Conservation (phyloP, 2,113 vertebrate species). For the Trematocara marginatum region DNA sequence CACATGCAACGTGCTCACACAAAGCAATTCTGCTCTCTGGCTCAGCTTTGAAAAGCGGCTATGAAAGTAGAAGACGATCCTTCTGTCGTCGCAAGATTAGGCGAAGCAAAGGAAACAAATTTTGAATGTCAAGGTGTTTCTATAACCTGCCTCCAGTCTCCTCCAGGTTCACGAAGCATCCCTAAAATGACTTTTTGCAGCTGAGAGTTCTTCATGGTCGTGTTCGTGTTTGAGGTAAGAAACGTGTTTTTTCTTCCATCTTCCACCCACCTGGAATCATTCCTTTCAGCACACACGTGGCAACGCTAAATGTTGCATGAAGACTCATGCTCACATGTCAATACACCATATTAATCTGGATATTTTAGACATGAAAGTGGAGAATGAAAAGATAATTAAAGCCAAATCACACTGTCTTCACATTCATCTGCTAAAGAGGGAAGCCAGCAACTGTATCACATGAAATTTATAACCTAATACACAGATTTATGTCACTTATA, state of each 20-base stretch:
- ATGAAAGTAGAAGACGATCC: not conserved
- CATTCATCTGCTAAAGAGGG: no score
- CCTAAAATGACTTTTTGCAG: constrained; percentile 1
- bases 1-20: not conserved
- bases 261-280: not conserved
- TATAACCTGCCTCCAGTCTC: constrained; percentile 2
- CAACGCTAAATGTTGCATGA: not conserved
- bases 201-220: not conserved
- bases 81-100: constrained; percentile 36
- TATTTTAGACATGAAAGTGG: not conserved
- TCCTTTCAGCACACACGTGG: not conserved
- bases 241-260: not conserved
- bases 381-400: not conserved
- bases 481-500: not conserved
- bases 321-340: not conserved
- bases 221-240: not conserved
- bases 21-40: not conserved
- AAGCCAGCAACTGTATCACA: not conserved
- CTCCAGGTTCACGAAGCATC: not conserved
- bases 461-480: not conserved
- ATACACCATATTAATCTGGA: not conserved
- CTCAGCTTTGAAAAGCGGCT: not conserved
- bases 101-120: not conserved
- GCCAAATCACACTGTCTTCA: not conserved
- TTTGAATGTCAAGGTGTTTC: constrained; percentile 10